phyloP scores from a whole-genome alignment of 37 sponge, comb jelly and placozoan genomes.

The Tethya wilhelma region DNA sequence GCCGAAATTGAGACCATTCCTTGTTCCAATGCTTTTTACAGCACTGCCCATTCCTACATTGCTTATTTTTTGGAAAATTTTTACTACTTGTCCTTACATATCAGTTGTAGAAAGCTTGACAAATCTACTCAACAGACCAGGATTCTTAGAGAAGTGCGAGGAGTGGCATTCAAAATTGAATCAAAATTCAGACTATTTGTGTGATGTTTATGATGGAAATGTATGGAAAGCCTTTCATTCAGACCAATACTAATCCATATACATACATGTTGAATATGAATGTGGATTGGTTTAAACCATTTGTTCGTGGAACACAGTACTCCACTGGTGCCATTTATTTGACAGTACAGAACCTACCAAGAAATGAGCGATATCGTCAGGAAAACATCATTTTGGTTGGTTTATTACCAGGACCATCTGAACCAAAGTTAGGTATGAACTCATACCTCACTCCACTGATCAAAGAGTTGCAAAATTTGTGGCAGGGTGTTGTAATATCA shows the following conservation, averaged over 20 bases:
- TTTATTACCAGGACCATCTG: neutral
- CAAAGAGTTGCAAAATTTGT: slow-evolving; percentile 6
- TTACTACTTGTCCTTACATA: neutral
- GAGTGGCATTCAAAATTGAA: neutral
- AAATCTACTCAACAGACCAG: neutral
- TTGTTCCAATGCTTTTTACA: no score
- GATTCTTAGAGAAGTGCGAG: neutral
- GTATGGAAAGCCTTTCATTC: slow-evolving; percentile 56
- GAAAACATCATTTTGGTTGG: neutral
- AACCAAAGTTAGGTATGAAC: neutral
- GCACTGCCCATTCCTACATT: no score
- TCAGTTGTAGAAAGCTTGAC: neutral
- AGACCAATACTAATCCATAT: neutral
- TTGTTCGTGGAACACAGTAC: neutral
- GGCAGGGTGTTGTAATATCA: neutral
- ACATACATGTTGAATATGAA: slow-evolving; percentile 21
- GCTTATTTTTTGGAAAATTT: no score
- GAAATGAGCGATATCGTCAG: neutral
- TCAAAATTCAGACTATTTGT: neutral
- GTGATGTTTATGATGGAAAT: slow-evolving; percentile 67
- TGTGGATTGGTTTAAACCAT: slow-evolving; percentile 49
- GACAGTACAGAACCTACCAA: slow-evolving; percentile 15
- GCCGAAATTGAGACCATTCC: no score
- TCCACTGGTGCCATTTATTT: slow-evolving; percentile 57
- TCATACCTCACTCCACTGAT: slow-evolving; percentile 4